Conservation (phyloP, 2,113 vertebrate genomes). For the Nothocercus julius region DNA sequence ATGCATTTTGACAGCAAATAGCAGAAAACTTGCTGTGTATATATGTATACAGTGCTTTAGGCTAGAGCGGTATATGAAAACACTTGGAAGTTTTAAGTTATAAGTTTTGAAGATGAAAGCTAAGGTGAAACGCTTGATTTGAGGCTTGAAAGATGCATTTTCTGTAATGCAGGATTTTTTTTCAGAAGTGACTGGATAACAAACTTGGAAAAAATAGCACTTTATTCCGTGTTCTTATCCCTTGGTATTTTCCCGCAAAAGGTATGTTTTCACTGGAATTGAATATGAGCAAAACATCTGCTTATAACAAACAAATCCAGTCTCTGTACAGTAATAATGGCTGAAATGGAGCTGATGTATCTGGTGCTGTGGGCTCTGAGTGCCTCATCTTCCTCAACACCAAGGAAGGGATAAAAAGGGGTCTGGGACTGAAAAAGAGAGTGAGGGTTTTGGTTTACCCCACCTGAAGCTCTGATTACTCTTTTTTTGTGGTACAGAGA, state of each 20-base stretch:
- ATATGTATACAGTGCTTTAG: background rate
- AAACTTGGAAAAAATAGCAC: background rate
- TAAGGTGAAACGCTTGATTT: background rate
- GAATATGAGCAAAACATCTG: background rate
- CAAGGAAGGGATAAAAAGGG: background rate
- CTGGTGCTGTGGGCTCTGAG: background rate
- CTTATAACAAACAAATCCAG: background rate
- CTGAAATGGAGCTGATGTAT: background rate
- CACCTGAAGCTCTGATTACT: background rate
- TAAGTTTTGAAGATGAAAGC: background rate
- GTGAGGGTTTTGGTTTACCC: background rate
- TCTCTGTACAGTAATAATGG: background rate
- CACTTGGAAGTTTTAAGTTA: background rate
- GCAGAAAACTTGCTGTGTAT: background rate
- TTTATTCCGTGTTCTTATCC: background rate
- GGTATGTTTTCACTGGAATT: background rate
- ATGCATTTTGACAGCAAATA: background rate
- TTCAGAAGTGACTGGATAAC: background rate
- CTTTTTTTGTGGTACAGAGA: background rate
- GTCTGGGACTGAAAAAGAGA: background rate
- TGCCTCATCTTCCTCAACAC: background rate
- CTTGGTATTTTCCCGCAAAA: background rate
- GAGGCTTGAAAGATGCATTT: background rate
- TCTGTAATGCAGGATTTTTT: background rate
- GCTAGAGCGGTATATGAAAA: background rate